A percentile compares a stretch with the other conserved stretches of the same genome.
Evolutionary conservation across 2,113 vertebrate species (phyloP).

Genomic region (Oncorhynchus tshawytscha): DNA sequence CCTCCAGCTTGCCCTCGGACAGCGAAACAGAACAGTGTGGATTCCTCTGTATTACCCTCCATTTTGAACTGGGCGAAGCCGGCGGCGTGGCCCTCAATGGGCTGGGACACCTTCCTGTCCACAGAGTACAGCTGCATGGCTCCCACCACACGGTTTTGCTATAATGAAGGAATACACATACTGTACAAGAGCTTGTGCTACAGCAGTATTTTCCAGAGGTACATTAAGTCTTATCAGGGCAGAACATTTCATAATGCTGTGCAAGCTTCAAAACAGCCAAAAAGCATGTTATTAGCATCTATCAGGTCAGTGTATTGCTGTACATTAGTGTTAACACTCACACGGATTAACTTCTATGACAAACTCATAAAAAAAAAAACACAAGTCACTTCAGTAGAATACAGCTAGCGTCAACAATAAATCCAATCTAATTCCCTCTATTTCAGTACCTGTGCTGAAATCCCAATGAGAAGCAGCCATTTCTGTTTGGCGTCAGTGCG

Average conservation of each 20-base stretch:
- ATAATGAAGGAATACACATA: neutral
- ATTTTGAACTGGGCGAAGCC: conserved; percentile 99
- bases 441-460: conserved; percentile 90
- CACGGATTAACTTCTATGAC: no score
- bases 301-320: no score
- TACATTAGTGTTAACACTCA: no score
- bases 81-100: conserved; percentile 96
- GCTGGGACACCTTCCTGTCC: conserved; percentile 97
- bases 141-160: conserved; percentile 99
- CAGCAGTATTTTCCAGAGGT: no score
- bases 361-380: no score
- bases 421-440: neutral
- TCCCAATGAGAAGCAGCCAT: conserved; percentile 95
- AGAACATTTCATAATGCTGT: no score
- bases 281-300: no score
- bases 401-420: neutral
- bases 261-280: no score
- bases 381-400: no score
- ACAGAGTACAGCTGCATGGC: conserved; percentile 99
- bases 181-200: no score
- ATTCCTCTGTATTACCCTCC: conserved; percentile 98
- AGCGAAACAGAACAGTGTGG: conserved; percentile 97
- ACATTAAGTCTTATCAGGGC: no score
- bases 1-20: conserved; percentile 97
- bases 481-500: conserved; percentile 98